Evolutionary conservation across 2,113 vertebrate species (phyloP), one percentile per base, ranked within the genome.

Genomic region (Stercorarius parasiticus): DNA sequence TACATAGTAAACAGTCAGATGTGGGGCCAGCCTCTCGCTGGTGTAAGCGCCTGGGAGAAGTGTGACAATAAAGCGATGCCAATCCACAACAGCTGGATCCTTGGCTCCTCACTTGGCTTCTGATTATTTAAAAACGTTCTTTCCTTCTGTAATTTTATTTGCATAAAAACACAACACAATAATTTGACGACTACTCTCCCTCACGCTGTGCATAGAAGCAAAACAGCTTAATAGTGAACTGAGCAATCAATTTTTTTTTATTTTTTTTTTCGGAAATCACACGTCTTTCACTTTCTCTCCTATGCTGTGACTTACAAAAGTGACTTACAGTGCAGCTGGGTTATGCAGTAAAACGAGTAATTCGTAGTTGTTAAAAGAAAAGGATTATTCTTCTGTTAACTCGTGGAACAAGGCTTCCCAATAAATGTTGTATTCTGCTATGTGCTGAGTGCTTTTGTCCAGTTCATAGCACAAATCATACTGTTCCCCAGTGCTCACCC

Each of bases 391-490:
- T 79, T 32, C 78, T 91, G 80, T 92, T 95, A 94, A 89, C 65
- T 76, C 18, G 2, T 64, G 69, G 74, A 92, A 97, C 95, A 97
- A 96, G 97, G 96, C 87, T 80, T 27, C 65, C 38, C 70, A 90
- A 86, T 69, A 95, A 94, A 95, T 36, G 95, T 90, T 14, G 82
- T 93, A 83, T 92, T 97, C 76, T 94, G 81, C 86, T 50, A 6
- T 21, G 88, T 70, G 27, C 71, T 3, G 80, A 71, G 95, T 1
- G 55, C 81, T 77, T 93, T 93, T 95, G 93, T 95, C 85, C 80
- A 81, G 81, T 56, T 72, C 78, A 30, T 53, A 80, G 96, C 92
- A 70, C 92, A 92, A 86, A 93, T 80, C 97, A 42, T 72, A 85
- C 96, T 86, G 93, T 36, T 89, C 85, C 94, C 89, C 29, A 82